Percentiles rank a stretch among this genome's conserved stretches.
phyloP scores from a whole-genome alignment of 2,888 invertebrate species.

The Tetanocera ferruginea region DNA sequence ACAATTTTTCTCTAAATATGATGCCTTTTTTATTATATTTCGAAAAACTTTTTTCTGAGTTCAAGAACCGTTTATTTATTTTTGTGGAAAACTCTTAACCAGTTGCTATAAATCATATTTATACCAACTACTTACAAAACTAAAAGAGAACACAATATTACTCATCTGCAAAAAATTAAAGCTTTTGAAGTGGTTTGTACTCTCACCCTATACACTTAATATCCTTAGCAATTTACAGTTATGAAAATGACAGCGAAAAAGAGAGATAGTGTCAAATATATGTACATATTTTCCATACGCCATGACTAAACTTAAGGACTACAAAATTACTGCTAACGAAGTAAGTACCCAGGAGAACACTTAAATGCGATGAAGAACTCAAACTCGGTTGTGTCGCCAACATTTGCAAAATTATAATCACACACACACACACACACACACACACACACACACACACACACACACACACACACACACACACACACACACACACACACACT shows the following conservation, averaged over 20 bases:
- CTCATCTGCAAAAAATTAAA: no score
- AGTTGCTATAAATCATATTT: no score
- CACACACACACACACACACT: neutral
- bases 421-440: neutral
- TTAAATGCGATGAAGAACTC: slow-evolving; percentile 55
- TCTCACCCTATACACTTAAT: slow-evolving; percentile 55
- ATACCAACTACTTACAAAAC: no score
- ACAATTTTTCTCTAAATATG: no score
- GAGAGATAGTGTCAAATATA: neutral
- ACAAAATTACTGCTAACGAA: slow-evolving; percentile 58
- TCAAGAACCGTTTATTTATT: no score
- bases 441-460: neutral
- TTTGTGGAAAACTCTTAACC: no score
- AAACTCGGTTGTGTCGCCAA: slow-evolving; percentile 58
- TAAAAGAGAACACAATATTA: no score
- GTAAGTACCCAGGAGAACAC: slow-evolving; percentile 66
- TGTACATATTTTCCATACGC: neutral
- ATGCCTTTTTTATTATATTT: no score
- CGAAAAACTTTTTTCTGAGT: no score
- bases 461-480: neutral
- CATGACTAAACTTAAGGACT: neutral
- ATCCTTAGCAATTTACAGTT: slow-evolving; percentile 67
- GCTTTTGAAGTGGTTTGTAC: no score
- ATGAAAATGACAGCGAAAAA: slow-evolving; percentile 59
- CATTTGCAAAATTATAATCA: slow-evolving; percentile 48